Base-by-base conservation (phyloP, 2,797 vertebrate species). In the Trichosurus vulpecula region DNA sequence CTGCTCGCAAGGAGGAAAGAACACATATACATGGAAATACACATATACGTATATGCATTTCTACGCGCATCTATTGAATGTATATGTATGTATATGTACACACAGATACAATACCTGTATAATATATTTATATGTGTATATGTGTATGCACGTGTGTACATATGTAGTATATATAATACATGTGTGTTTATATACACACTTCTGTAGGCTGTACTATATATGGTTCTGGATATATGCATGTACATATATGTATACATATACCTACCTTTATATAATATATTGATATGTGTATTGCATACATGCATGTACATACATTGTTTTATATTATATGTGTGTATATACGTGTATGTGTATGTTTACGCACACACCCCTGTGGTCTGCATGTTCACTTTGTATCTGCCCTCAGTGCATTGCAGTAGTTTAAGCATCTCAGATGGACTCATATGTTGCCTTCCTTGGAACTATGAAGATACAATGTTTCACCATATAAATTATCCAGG, bases 341-440 rank as follows among this genome's bases (percentile, higher is more conserved):
- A 4, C n/a, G n/a, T n/a, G 19, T n/a, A 4, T n/a, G n/a, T n/a
- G 19, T n/a, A 16, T n/a, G 14, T 19, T 16, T 8, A n/a, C 4
- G n/a, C 19, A n/a, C 13, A 66, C 31, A 81, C 66, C 25, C 41
- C 41, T 81, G 74, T 81, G 74, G 41, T 10, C 74, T 47, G 74
- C 41, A 81, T 12, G 41, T 81, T 25, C 6, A 47, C n/a, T 81
- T 47, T 81, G 41, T 47, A 25, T 81, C 22, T 25, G 25, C 2
- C 13, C 41, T 25, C 25, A n/a, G 19, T 47, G 22, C 41, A 47
- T 4, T 81, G 41, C 74, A 81, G 10, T 81, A 81, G 41, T 81
- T 81, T 81, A 81, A 27, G 47, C 74, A 81, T 47, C 41, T 47
- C 74, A 27, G 74, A 81, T 47, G 47, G n/a, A 19, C 74, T 81